Evolutionary conservation across 2,113 vertebrate species (phyloP).

Genomic region (Typhlomys cinereus): DNA sequence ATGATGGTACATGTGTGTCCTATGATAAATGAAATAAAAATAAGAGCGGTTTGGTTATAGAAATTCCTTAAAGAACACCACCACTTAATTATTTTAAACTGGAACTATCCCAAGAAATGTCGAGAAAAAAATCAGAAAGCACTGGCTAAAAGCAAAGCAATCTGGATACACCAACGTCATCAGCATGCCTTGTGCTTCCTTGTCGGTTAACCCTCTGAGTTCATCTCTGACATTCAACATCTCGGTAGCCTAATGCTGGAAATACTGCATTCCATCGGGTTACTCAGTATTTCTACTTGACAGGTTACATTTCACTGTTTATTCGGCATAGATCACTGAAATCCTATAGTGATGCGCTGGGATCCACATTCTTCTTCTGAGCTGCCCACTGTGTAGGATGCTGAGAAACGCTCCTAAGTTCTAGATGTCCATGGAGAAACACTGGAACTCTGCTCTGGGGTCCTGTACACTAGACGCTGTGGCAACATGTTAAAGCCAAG

Average conservation of each 20-base stretch:
- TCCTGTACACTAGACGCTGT: neutral
- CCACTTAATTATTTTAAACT: constrained; percentile 84
- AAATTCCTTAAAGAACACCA: constrained; percentile 86
- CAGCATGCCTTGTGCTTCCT: constrained; percentile 88
- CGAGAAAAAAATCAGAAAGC: constrained; percentile 81
- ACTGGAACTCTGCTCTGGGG: neutral
- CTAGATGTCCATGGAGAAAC: neutral
- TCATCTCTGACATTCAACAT: constrained; percentile 75
- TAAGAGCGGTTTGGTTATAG: constrained; percentile 86
- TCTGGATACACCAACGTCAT: constrained; percentile 82
- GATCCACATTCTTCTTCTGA: neutral
- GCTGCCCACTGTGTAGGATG: neutral
- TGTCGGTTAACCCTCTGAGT: constrained; percentile 84
- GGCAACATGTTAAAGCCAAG: neutral
- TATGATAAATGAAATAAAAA: constrained; percentile 83
- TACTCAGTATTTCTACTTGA: constrained; percentile 62
- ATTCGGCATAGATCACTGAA: constrained; percentile 48
- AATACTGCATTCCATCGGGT: constrained; percentile 72
- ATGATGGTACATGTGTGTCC: constrained; percentile 82
- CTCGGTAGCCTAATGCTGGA: constrained; percentile 60
- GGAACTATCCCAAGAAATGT: constrained; percentile 83
- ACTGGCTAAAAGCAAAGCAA: constrained; percentile 85
- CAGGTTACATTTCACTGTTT: constrained; percentile 69
- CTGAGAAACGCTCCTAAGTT: neutral
- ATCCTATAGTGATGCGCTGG: neutral